phyloP scores from a whole-genome alignment of 92 coral and sea anemone species.

The Montipora capitata region DNA sequence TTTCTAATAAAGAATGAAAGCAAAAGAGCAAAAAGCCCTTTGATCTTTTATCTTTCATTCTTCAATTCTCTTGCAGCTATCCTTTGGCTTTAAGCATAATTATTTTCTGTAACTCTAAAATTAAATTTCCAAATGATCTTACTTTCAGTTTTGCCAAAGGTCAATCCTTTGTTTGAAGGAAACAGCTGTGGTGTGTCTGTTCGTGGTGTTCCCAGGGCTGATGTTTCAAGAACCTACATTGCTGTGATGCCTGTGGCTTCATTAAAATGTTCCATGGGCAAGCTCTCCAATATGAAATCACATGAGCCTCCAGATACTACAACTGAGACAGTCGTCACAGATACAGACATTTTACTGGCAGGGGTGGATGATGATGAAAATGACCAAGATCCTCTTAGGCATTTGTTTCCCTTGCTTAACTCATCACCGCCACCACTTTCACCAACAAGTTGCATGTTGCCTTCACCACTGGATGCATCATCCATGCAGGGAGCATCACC shows the following conservation, averaged over 20 bases:
- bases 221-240: slow-evolving; percentile 85
- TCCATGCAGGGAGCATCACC: slow-evolving; percentile 82
- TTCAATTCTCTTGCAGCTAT: no score
- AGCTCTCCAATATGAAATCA: slow-evolving; percentile 57
- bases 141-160: slow-evolving; percentile 76
- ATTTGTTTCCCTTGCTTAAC: slow-evolving; percentile 82
- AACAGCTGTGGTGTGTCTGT: slow-evolving; percentile 73
- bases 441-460: slow-evolving; percentile 71
- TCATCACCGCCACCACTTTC: slow-evolving; percentile 84
- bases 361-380: slow-evolving; percentile 92
- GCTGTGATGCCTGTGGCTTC: slow-evolving; percentile 83
- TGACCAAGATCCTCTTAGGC: slow-evolving; percentile 81
- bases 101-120: no score
- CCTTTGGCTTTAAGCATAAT: no score
- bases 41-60: no score
- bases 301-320: slow-evolving; percentile 83
- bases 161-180: slow-evolving; percentile 69
- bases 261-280: slow-evolving; percentile 70
- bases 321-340: slow-evolving; percentile 87
- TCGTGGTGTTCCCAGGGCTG: slow-evolving; percentile 82
- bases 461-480: slow-evolving; percentile 83
- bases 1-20: no score
- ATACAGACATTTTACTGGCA: slow-evolving; percentile 89
- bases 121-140: no score
- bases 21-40: no score